phyloP scores from a whole-genome alignment of 2,888 invertebrate genomes.

The Hemaris fuciformis region DNA sequence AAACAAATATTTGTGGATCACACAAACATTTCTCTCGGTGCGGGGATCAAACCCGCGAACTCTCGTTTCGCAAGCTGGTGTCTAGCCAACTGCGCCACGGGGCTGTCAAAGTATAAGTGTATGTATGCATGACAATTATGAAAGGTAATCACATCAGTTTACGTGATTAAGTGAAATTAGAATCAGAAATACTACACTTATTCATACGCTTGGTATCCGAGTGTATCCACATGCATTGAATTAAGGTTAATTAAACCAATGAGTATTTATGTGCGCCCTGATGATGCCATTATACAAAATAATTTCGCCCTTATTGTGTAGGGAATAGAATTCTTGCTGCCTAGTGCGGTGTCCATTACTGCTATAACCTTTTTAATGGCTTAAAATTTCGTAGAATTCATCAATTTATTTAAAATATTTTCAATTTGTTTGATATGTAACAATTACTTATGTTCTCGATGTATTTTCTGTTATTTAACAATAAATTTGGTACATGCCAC shows the following conservation, averaged over 20 bases:
- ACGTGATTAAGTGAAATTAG: slow-evolving; percentile 29
- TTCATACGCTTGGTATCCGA: slow-evolving; percentile 44
- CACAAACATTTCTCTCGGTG: no score
- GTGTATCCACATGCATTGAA: slow-evolving; percentile 57
- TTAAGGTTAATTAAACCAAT: slow-evolving; percentile 72
- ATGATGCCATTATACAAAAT: slow-evolving; percentile 14
- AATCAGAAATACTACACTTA: slow-evolving; percentile 36
- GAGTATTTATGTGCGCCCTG: slow-evolving; percentile 50
- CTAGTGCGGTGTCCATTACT: not conserved
- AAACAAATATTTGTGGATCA: no score
- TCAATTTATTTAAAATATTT: not conserved
- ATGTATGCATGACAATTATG: no score
- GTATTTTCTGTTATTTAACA: no score
- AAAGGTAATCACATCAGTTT: slow-evolving; percentile 13
- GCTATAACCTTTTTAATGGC: not conserved
- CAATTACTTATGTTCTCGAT: no score
- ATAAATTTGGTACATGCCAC: no score
- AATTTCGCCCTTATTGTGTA: slow-evolving; percentile 12
- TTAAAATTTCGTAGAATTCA: not conserved
- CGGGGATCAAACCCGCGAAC: no score
- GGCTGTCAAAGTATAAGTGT: no score
- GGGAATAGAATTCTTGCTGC: not conserved
- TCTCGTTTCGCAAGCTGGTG: no score
- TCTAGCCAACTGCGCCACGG: no score
- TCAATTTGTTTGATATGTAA: not conserved